Conservation (phyloP, 2,113 vertebrate genomes). For the Aldabrachelys gigantea region DNA sequence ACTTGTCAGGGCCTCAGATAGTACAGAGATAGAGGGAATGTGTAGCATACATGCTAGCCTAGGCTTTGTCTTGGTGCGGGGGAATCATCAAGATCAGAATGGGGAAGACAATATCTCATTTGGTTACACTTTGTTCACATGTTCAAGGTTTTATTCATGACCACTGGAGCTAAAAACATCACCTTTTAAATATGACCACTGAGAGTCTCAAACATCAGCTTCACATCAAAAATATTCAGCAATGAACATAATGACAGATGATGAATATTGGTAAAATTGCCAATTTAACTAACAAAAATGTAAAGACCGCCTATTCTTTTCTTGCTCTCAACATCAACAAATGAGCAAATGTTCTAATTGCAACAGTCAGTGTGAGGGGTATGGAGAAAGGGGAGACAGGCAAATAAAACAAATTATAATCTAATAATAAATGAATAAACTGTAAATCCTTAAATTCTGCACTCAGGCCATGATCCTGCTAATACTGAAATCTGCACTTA, state of each 20-base stretch:
- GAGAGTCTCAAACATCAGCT: neutral
- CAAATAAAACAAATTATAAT: neutral
- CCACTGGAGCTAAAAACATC: no score
- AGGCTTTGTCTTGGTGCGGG: neutral
- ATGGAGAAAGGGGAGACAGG: neutral
- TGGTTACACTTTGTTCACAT: no score
- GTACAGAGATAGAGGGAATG: neutral
- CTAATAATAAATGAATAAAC: neutral
- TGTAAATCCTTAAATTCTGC: neutral
- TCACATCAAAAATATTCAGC: neutral
- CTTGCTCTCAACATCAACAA: neutral
- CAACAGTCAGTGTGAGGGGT: neutral
- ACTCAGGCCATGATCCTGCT: neutral
- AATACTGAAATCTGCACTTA: neutral
- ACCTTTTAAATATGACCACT: neutral
- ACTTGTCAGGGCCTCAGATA: neutral
- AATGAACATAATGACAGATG: neutral
- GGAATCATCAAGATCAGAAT: no score
- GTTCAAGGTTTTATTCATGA: no score
- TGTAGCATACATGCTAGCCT: neutral
- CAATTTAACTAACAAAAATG: neutral
- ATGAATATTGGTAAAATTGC: neutral
- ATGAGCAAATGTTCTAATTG: neutral
- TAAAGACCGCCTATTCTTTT: fast-evolving
- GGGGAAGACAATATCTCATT: no score